Evolutionary conservation across 64 coral and sea anemone species (phyloP), one percentile per base, ranked within the genome.

Genomic region (Platygyra sinensis): DNA sequence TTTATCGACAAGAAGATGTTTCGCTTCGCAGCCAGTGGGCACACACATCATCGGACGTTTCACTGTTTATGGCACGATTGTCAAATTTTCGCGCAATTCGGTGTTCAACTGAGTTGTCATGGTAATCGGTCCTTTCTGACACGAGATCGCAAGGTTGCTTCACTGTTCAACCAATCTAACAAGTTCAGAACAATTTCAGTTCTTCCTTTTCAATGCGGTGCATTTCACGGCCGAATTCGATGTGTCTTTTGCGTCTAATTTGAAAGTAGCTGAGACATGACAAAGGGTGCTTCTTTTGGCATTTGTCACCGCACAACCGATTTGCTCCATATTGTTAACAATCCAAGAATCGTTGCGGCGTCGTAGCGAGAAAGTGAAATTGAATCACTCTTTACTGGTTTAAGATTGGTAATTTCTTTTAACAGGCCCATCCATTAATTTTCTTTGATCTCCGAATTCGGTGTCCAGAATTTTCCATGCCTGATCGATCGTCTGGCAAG

Each of bases 221-320:
- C 89, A 90, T 83, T 73, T 90, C 89, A 73, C 89, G 79, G 22
- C 89, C 77, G 52, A 90, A 90, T n/a, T n/a, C n/a, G n/a, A n/a
- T n/a, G n/a, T n/a, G n/a, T n/a, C n/a, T n/a, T n/a, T n/a, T n/a
- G n/a, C n/a, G n/a, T n/a, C n/a, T n/a, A n/a, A n/a, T n/a, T n/a
- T n/a, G n/a, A n/a, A n/a, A n/a, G n/a, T n/a, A n/a, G n/a, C n/a
- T n/a, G n/a, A n/a, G n/a, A n/a, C n/a, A n/a, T n/a, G n/a, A n/a
- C n/a, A n/a, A n/a, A n/a, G n/a, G n/a, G n/a, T n/a, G n/a, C n/a
- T n/a, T n/a, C n/a, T n/a, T n/a, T n/a, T n/a, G n/a, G n/a, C 71
- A 80, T 65, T 71, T 51, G 77, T 74, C 79, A 90, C 89, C 19
- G 89, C 64, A 51, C 89, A 90, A 36, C 78, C 71, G 29, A 60